Evolutionary conservation across 2,113 vertebrate genomes (phyloP).

Genomic region (Prolemur simus): DNA sequence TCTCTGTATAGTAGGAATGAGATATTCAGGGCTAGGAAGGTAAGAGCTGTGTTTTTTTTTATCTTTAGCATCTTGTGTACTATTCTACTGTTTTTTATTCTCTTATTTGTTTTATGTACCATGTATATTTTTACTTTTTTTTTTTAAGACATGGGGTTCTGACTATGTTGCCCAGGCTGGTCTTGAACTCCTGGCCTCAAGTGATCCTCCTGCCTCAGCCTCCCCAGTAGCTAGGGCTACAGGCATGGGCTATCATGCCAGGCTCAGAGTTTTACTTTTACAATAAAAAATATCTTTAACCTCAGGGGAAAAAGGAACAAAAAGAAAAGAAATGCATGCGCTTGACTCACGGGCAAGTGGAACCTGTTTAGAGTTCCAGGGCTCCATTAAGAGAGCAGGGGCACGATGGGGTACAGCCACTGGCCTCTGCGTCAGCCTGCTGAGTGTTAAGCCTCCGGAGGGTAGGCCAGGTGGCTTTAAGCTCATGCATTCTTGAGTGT

Average conservation of each 20-base stretch:
- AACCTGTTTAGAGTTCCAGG: not conserved
- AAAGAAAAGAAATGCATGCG: not conserved
- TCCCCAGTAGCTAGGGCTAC: no score
- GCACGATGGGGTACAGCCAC: rapidly evolving
- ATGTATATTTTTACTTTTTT: not conserved
- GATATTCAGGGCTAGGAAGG: not conserved
- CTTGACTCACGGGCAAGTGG: not conserved
- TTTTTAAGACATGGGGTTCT: no score
- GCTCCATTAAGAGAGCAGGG: not conserved
- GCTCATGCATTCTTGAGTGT: not conserved
- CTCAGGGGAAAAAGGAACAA: not conserved
- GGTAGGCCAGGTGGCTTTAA: not conserved
- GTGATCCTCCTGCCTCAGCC: no score
- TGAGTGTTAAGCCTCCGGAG: not conserved
- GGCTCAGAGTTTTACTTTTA: not conserved
- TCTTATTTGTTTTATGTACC: not conserved
- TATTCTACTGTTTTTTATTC: not conserved
- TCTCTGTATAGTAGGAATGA: not conserved
- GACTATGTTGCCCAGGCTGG: no score
- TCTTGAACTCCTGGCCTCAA: no score
- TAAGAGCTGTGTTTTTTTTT: not conserved
- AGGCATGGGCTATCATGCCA: not conserved
- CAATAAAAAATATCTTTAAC: not conserved
- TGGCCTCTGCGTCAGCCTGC: not conserved
- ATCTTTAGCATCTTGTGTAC: not conserved